phyloP scores from a whole-genome alignment of 2,888 invertebrate species.

The Chirona hameri region DNA sequence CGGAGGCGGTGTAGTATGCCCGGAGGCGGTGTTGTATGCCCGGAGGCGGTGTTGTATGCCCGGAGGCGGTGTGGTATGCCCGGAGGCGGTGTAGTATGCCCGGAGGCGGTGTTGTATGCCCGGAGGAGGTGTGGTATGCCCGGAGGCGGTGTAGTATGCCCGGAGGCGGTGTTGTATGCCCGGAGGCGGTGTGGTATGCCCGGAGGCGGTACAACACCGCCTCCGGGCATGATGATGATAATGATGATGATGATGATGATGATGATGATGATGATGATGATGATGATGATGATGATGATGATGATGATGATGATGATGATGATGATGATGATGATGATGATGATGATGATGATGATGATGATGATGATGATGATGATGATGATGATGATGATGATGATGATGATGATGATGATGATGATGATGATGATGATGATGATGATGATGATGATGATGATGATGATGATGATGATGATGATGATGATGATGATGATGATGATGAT shows the following conservation, averaged over 20 bases:
- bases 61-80: too few relatives aligned
- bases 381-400: constrained; percentile 22
- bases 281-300: constrained; percentile 22
- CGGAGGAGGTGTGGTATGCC: too few relatives aligned
- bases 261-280: constrained; percentile 22
- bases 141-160: too few relatives aligned
- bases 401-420: constrained; percentile 22
- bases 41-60: too few relatives aligned
- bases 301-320: constrained; percentile 22
- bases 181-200: too few relatives aligned
- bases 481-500: constrained; percentile 22
- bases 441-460: constrained; percentile 22
- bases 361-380: constrained; percentile 22
- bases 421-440: constrained; percentile 22
- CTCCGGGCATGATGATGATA: background rate
- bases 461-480: constrained; percentile 22
- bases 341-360: constrained; percentile 22
- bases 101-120: too few relatives aligned
- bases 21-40: too few relatives aligned
- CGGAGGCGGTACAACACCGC: too few relatives aligned
- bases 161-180: too few relatives aligned
- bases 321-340: constrained; percentile 11
- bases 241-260: constrained; percentile 22
- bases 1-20: too few relatives aligned
- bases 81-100: too few relatives aligned